Evolutionary conservation across 1,140 invertebrate species (phyloP), one percentile per base, ranked within the genome.

Genomic region (Atta cephalotes): DNA sequence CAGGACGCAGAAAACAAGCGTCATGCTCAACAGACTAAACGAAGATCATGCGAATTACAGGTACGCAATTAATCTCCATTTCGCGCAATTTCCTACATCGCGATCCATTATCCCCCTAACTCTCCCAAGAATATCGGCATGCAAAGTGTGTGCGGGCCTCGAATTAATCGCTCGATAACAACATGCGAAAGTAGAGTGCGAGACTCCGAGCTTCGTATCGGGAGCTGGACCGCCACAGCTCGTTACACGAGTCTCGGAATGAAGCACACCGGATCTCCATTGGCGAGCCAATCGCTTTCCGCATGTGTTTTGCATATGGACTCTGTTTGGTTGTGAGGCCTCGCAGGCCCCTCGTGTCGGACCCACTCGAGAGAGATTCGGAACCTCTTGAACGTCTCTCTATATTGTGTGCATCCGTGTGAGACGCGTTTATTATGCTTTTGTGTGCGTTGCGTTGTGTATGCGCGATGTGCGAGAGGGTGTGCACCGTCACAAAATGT

Each of bases 401-500:
- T 28, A 62, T n/a, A 49, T 74, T 58, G 21, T 6, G 28, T n/a
- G 28, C n/a, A 25, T n/a, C 3, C 25, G 25, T 3, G 51, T 12
- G n/a, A 4, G 60, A 16, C 21, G 6, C 21, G 51, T 25, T 31
- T 70, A 56, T 71, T 49, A 9, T 25, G 31, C 18, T 21, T 25
- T 21, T 51, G 3, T 25, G 3, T 16, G 39, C 31, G 31, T 28
- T 10, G 28, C n/a, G 25, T 53, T 28, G 21, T 9, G 16, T 25
- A 21, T 3, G 14, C 1, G 5, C 0, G 25, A n/a, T 9, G 21
- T 2, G 4, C 12, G 18, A 28, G 25, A 45, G 87, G 53, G 81
- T 12, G 62, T n/a, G 66, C 77, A 77, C 25, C 80, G 79, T 81
- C 91, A 80, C 88, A 78, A 92, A 92, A 92, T 92, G 91, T 76